Conservation (phyloP, 2,888 invertebrate species). For the Tachystola acroxantha region DNA sequence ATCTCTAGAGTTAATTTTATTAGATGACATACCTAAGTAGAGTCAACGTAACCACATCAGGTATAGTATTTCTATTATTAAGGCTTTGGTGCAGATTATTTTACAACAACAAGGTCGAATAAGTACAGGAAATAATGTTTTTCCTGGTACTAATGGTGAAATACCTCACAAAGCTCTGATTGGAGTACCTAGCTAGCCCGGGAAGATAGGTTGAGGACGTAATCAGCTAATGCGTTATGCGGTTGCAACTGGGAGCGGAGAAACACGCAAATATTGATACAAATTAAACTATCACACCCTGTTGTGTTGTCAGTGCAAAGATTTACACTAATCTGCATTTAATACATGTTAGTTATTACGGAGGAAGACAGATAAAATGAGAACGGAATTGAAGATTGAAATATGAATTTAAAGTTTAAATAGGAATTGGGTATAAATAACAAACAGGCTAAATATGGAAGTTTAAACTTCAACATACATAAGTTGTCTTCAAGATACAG, state of each 20-base stretch:
- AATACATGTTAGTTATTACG: too few relatives aligned
- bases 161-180: too few relatives aligned
- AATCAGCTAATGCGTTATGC: conserved; percentile 74
- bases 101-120: too few relatives aligned
- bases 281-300: conserved; percentile 41
- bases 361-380: background rate
- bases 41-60: too few relatives aligned
- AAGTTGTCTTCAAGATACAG: too few relatives aligned
- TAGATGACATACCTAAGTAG: too few relatives aligned
- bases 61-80: too few relatives aligned
- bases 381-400: background rate
- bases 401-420: background rate
- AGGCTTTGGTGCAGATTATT: too few relatives aligned
- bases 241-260: conserved; percentile 30
- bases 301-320: conserved; percentile 20
- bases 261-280: conserved; percentile 51
- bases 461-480: too few relatives aligned
- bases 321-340: background rate
- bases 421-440: background rate
- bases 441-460: background rate
- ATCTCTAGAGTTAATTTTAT: too few relatives aligned
- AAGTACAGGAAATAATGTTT: too few relatives aligned
- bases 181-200: conserved; percentile 48
- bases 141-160: too few relatives aligned
- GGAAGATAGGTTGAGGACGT: conserved; percentile 64